Percentiles rank a stretch among this genome's conserved stretches.
Evolutionary conservation across 1,140 invertebrate species (phyloP).

Genomic region (Papilio dardanus): DNA sequence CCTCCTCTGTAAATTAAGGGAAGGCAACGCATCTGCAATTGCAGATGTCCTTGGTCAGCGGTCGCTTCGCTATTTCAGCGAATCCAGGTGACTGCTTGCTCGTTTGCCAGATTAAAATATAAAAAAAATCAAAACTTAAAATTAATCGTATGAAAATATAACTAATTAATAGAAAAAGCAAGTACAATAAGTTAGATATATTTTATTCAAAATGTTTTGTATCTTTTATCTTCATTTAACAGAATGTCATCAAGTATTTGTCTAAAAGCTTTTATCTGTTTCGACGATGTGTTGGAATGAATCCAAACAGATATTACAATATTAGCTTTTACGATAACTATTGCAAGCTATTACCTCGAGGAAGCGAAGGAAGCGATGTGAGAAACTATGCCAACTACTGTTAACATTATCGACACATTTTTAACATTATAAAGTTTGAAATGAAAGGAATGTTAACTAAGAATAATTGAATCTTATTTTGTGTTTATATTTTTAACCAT

Average conservation of each 20-base stretch:
- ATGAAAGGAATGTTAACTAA: background rate
- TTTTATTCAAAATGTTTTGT: background rate
- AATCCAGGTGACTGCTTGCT: too few species aligned
- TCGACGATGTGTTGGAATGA: slow-evolving; percentile 32
- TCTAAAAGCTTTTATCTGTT: slow-evolving; percentile 33
- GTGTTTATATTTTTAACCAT: too few species aligned
- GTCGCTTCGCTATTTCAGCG: too few species aligned
- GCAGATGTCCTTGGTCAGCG: too few species aligned
- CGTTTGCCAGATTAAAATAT: too few species aligned
- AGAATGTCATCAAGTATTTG: slow-evolving; percentile 29
- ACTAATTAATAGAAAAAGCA: too few species aligned
- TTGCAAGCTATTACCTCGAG: slow-evolving; percentile 29
- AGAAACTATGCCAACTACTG: slow-evolving; percentile 28
- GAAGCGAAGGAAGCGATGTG: slow-evolving; percentile 13
- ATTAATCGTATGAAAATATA: too few species aligned
- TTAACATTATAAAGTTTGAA: slow-evolving; percentile 4
- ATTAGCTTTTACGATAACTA: slow-evolving; percentile 34
- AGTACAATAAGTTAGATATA: background rate
- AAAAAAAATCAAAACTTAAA: too few species aligned
- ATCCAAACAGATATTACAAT: slow-evolving; percentile 36
- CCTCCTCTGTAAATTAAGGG: too few species aligned
- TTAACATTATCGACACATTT: slow-evolving; percentile 20
- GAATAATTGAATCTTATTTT: background rate
- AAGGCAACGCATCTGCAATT: too few species aligned
- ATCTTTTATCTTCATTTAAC: background rate